Evolutionary conservation across 2,797 vertebrate species (phyloP).

Genomic region (Rhabdophis nuchalis): DNA sequence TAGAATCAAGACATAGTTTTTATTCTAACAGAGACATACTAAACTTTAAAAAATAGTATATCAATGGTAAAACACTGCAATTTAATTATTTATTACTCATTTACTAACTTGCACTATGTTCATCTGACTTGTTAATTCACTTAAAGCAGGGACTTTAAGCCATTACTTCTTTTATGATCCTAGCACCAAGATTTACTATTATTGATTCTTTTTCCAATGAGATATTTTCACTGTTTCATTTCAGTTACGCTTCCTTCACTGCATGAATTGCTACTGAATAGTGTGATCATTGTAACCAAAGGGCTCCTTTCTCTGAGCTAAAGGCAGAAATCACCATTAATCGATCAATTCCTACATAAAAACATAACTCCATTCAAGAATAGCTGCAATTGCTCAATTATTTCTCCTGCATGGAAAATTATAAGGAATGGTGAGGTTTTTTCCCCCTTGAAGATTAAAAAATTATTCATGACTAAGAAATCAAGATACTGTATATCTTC

Average conservation of each 20-base stretch:
- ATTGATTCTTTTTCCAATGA: constrained; percentile 51
- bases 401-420: not conserved
- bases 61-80: constrained; percentile 3
- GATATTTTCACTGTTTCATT: constrained; percentile 42
- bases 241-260: not conserved
- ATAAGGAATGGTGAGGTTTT: not conserved
- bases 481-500: not conserved
- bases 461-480: not conserved
- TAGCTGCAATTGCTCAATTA: not conserved
- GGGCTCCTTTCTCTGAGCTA: not conserved
- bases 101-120: constrained; percentile 38
- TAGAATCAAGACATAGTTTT: not conserved
- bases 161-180: constrained; percentile 57
- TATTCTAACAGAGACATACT: not conserved
- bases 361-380: not conserved
- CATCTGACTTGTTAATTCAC: constrained; percentile 31
- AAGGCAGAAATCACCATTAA: not conserved
- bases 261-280: constrained; percentile 6
- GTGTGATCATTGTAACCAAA: not conserved
- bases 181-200: constrained; percentile 40
- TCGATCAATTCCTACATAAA: not conserved
- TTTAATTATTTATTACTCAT: constrained; percentile 34
- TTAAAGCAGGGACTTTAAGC: constrained; percentile 28
- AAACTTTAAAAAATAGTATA: not conserved
- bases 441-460: not conserved